Base-by-base conservation (phyloP, 2,888 invertebrate genomes). In the Ectemnius continuus region DNA sequence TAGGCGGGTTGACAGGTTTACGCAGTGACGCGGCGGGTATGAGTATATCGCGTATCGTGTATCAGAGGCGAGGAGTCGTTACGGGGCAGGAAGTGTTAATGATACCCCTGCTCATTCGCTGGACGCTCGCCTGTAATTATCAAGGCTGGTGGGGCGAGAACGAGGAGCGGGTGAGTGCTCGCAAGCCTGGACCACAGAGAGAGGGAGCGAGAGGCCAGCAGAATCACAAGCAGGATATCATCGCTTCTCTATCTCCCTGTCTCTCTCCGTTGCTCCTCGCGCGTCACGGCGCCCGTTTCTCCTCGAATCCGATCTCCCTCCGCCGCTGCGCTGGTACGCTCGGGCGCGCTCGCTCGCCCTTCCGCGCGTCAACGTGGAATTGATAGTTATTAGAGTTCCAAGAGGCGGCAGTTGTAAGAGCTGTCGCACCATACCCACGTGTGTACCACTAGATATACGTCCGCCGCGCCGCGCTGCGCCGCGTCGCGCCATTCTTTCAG, bases 61-160 rank as follows among this genome's bases (percentile, higher is more conserved):
- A 87, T 85, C 85, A 86, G 89, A 86, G 89, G 87, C 86, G 88
- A 89, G 89, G 75, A 88, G 88, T 89, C 87, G 89, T 89, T 89
- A 89, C 85, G 88, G 87, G 87, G 86, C 89, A 90, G 89, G 89
- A 90, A 90, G 89, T 89, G 89, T 89, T 90, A 90, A 90, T 89
- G 89, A 90, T 90, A 89, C 88, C 89, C 88, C 87, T 88, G 88
- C 84, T 89, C 87, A 89, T 89, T 90, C 89, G 87, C 84, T 88
- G 88, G 84, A 85, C 87, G 85, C 86, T 87, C 88, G 87, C 83
- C 87, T 90, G 88, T 90, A 90, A 90, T 90, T 90, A 90, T 89
- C 88, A 83, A 77, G 80, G 82, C 75, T 80, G 82, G 83, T 84
- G 84, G 82, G 80, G 77, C 78, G 81, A 79, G 78, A 76, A 77